phyloP scores from a whole-genome alignment of 2,888 invertebrate genomes.

The Eupeodes luniger region DNA sequence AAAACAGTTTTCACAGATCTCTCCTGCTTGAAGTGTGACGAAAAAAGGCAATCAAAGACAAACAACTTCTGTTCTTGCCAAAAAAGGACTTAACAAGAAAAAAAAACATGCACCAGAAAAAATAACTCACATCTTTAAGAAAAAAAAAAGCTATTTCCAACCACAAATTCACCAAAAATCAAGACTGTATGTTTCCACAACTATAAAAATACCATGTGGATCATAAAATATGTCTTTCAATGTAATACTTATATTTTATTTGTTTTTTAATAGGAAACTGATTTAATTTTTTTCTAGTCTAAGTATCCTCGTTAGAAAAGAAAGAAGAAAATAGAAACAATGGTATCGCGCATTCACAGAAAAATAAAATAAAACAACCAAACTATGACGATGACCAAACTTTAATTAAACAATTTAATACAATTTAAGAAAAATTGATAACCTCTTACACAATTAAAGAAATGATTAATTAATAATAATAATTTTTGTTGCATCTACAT shows the following conservation, averaged over 20 bases:
- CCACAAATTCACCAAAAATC: slow-evolving; percentile 59
- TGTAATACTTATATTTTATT: slow-evolving; percentile 20
- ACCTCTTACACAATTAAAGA: slow-evolving; percentile 3
- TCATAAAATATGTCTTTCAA: slow-evolving; percentile 60
- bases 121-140: slow-evolving; percentile 29
- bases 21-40: slow-evolving; percentile 26
- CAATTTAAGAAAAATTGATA: neutral
- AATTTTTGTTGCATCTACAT: slow-evolving; percentile 48
- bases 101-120: slow-evolving; percentile 34
- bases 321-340: slow-evolving; percentile 1
- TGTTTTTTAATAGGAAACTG: slow-evolving; percentile 49
- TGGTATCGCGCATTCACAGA: slow-evolving; percentile 35
- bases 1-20: slow-evolving; percentile 32
- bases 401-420: slow-evolving; percentile 28
- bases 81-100: neutral
- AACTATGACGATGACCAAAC: slow-evolving; percentile 53
- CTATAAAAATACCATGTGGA: slow-evolving; percentile 36
- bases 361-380: slow-evolving; percentile 17
- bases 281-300: slow-evolving; percentile 50
- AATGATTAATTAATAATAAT: slow-evolving; percentile 34
- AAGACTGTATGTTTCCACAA: slow-evolving; percentile 66
- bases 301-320: slow-evolving; percentile 22
- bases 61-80: slow-evolving; percentile 49
- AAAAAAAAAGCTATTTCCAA: slow-evolving; percentile 44
- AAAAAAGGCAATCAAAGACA: slow-evolving; percentile 25